A percentile compares a stretch with the other conserved stretches of the same genome.
Conservation (phyloP, 2,113 vertebrate genomes). For the Ptyas mucosa region DNA sequence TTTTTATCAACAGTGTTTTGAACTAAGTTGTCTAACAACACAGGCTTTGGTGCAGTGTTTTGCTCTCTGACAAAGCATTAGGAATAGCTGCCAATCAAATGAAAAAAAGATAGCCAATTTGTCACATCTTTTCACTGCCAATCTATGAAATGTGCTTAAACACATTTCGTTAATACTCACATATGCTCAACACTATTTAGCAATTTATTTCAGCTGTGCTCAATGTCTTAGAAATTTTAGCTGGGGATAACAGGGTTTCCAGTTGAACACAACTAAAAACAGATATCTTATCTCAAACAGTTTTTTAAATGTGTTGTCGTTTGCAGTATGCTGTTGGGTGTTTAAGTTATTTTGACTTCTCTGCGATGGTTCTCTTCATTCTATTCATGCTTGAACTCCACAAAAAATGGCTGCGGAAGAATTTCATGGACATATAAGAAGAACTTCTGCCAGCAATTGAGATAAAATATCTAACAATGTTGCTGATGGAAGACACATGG, state of each 20-base stretch:
- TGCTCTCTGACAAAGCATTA: neutral
- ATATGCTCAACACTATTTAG: conserved; percentile 9
- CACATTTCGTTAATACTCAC: conserved; percentile 9
- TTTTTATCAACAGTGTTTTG: conserved; percentile 41
- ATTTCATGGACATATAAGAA: neutral
- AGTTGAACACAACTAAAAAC: neutral
- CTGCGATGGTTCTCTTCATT: neutral
- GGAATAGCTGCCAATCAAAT: conserved; percentile 21
- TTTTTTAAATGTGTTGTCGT: neutral
- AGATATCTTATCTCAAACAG: neutral
- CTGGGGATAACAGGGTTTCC: neutral
- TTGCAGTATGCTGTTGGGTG: neutral
- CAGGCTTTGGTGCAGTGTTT: neutral
- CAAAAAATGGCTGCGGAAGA: neutral
- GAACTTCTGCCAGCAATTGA: neutral
- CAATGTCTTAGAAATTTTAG: neutral
- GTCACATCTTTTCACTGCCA: conserved; percentile 27
- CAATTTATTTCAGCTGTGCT: neutral
- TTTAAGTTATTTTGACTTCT: neutral
- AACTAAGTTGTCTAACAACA: conserved; percentile 10
- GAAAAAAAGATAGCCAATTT: conserved; percentile 2
- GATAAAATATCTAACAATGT: neutral
- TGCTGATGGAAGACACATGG: neutral
- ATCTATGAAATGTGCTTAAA: conserved; percentile 18
- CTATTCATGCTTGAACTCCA: neutral